A percentile compares a stretch with the other conserved stretches of the same genome.
phyloP scores from a whole-genome alignment of 2,113 vertebrate species.

The Tyrannus savana region DNA sequence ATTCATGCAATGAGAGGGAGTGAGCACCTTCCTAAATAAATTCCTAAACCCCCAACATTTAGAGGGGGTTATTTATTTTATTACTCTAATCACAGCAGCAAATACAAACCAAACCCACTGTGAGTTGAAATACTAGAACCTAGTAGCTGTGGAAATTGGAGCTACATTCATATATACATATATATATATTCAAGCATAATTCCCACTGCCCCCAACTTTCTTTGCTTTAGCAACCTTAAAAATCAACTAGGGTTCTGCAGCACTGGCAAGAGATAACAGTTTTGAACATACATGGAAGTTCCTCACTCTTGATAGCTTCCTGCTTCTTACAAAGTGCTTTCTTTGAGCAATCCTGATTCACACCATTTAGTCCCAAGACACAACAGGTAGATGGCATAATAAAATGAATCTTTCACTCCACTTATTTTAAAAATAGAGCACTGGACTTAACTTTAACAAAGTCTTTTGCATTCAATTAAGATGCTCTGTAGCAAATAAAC shows the following conservation, averaged over 20 bases:
- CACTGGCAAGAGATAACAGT: neutral
- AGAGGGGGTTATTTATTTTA: neutral
- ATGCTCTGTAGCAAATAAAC: neutral
- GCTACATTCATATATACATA: neutral
- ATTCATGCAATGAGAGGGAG: neutral
- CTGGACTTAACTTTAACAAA: neutral
- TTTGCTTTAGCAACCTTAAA: neutral
- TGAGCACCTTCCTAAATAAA: neutral
- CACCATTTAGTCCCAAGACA: neutral
- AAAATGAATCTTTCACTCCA: neutral
- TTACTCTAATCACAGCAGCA: neutral
- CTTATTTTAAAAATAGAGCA: neutral
- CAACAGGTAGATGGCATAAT: neutral
- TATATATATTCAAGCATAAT: neutral
- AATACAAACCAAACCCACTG: neutral
- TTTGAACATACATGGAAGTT: neutral
- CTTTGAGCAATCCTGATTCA: neutral
- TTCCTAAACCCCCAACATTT: neutral
- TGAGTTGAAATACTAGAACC: neutral
- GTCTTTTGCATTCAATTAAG: slow-evolving; percentile 14
- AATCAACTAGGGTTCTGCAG: neutral
- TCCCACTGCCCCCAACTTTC: neutral
- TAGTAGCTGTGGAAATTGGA: neutral
- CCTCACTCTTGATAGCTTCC: neutral
- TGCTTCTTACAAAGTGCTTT: neutral